Conservation (phyloP, 2,888 invertebrate genomes). For the Acrocyrtus sp. region DNA sequence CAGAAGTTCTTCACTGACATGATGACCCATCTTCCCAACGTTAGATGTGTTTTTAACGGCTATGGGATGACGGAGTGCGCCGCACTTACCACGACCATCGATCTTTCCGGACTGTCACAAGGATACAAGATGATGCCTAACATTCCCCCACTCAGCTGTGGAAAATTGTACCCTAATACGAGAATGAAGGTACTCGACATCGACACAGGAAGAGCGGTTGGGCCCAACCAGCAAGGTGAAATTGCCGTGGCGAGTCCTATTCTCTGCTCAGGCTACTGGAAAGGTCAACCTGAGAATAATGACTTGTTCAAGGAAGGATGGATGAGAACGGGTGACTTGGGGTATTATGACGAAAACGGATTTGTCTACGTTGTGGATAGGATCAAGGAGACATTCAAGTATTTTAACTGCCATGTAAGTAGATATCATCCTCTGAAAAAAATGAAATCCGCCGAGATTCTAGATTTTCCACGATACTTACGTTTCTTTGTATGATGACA, state of each 20-base stretch:
- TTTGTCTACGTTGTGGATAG: slow-evolving; percentile 59
- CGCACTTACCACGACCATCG: slow-evolving; percentile 58
- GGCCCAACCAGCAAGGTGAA: slow-evolving; percentile 56
- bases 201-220: slow-evolving; percentile 54
- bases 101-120: slow-evolving; percentile 46
- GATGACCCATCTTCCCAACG: slow-evolving; percentile 56
- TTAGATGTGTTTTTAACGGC: slow-evolving; percentile 53
- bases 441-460: no score
- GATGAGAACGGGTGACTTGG: slow-evolving; percentile 61
- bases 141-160: slow-evolving; percentile 53
- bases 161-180: slow-evolving; percentile 57
- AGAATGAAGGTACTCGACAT: slow-evolving; percentile 53
- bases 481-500: slow-evolving; percentile 27
- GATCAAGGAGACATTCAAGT: slow-evolving; percentile 62
- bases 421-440: not conserved
- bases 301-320: slow-evolving; percentile 51
- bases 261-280: slow-evolving; percentile 59
- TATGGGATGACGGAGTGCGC: no score
- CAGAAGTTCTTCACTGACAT: no score
- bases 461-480: not conserved
- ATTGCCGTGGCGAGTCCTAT: slow-evolving; percentile 57
- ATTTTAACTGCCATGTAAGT: slow-evolving; percentile 60
- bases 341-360: slow-evolving; percentile 59
- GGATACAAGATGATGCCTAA: slow-evolving; percentile 52
- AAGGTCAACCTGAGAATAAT: slow-evolving; percentile 47